These are phyloP conservation scores for Eupeodes corollae DNA, from an alignment of 1,140 invertebrate species.

Conservation along the genomic window DNA sequence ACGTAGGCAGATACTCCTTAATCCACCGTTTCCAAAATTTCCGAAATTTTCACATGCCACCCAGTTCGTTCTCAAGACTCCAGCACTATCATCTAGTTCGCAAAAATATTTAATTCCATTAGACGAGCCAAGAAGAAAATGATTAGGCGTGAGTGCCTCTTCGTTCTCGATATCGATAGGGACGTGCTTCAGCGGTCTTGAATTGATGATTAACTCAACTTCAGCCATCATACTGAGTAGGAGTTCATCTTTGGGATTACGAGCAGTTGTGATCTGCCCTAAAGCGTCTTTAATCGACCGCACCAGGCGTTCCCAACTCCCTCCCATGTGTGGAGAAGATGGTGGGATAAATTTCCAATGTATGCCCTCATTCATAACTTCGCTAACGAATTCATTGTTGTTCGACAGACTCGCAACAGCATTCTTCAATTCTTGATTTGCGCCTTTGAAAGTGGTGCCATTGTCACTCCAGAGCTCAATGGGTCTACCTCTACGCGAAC, in stretches of 20 bases:
- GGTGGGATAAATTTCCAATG: conserved; percentile 24
- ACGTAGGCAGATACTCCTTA: neutral
- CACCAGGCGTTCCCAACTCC: conserved; percentile 14
- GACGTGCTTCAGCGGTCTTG: conserved; percentile 21
- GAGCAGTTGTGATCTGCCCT: neutral
- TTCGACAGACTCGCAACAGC: neutral
- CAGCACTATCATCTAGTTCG: conserved; percentile 11
- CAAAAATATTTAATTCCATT: conserved; percentile 7
- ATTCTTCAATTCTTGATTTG: conserved; percentile 13
- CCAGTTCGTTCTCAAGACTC: conserved; percentile 9
- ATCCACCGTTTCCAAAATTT: neutral
- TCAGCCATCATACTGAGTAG: conserved; percentile 4
- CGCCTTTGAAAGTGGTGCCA: conserved; percentile 30
- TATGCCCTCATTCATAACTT: neutral
- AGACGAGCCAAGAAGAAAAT: conserved; percentile 15
- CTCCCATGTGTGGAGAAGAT: conserved; percentile 19
- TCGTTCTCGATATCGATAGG: conserved; percentile 12
- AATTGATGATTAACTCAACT: conserved; percentile 19
- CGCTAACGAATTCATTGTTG: neutral
- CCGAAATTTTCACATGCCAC: neutral
- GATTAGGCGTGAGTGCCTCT: conserved; percentile 22
- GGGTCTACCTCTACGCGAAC: conserved; percentile 12
- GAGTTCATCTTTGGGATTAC: conserved; percentile 6
- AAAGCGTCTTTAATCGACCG: conserved; percentile 12
- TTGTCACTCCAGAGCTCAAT: conserved; percentile 25